phyloP scores from a whole-genome alignment of 37 sponge, comb jelly and placozoan species.

The Ianthella basta region DNA sequence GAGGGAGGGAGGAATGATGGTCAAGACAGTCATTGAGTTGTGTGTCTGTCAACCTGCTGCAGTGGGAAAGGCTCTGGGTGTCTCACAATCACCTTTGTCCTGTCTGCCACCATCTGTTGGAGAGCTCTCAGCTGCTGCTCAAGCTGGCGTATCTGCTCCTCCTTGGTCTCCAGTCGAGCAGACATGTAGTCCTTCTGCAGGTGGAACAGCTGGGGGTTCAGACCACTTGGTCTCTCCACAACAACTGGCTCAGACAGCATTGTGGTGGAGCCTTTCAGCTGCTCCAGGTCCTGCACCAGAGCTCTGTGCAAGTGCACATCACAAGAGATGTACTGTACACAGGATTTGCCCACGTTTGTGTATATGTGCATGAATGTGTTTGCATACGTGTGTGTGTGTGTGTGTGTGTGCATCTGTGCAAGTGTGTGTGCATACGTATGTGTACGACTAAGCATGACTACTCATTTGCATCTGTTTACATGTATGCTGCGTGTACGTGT shows the following conservation, averaged over 20 bases:
- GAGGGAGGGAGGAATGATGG: no score
- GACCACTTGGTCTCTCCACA: neutral
- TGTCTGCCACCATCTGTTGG: neutral
- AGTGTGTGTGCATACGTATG: neutral
- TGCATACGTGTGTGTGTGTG: conserved; percentile 19
- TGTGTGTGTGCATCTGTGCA: neutral
- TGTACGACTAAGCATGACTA: no score
- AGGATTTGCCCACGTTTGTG: conserved; percentile 2
- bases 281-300: conserved; percentile 19
- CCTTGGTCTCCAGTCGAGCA: conserved; percentile 20
- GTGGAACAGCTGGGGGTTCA: conserved; percentile 5
- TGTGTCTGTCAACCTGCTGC: no score
- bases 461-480: neutral
- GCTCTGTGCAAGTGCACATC: neutral
- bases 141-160: conserved; percentile 10
- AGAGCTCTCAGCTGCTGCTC: conserved; percentile 11
- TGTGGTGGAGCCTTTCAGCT: conserved; percentile 1
- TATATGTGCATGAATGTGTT: conserved; percentile 9
- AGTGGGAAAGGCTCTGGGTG: no score
- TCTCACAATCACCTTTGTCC: neutral
- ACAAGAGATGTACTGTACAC: neutral
- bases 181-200: conserved; percentile 33
- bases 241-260: neutral
- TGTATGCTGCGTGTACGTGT: neutral
- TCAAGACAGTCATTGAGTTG: no score